Evolutionary conservation across 2,888 invertebrate genomes (phyloP).

Genomic region (Gortyna flavago): DNA sequence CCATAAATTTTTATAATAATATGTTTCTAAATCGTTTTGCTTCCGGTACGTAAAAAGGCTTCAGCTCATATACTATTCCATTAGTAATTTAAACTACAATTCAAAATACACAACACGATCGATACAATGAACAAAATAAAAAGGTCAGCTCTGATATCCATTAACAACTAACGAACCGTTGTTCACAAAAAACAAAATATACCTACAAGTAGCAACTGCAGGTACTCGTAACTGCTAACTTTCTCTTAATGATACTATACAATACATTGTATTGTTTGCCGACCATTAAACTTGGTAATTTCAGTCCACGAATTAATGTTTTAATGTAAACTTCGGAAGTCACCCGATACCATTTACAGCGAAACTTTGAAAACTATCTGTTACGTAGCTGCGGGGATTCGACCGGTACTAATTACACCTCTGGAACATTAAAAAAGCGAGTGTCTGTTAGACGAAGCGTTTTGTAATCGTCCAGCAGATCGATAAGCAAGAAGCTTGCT

Average conservation of each 20-base stretch:
- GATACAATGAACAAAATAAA: not conserved
- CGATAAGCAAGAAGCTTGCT: not conserved
- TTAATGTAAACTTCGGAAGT: constrained; percentile 55
- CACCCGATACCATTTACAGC: constrained; percentile 39
- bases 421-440: constrained; percentile 14
- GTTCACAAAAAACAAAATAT: not conserved
- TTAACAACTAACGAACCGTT: constrained; percentile 20
- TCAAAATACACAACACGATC: not conserved
- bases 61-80: not conserved
- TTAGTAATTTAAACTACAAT: not conserved
- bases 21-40: not conserved
- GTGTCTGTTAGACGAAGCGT: not conserved
- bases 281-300: constrained; percentile 49
- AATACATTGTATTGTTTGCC: constrained; percentile 39
- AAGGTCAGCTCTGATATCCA: constrained; percentile 10
- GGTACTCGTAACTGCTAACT: not conserved
- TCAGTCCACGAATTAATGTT: constrained; percentile 49
- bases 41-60: not conserved
- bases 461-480: constrained; percentile 3
- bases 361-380: constrained; percentile 43
- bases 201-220: not conserved
- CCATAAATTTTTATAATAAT: not conserved
- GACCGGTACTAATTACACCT: constrained; percentile 43
- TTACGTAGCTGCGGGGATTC: constrained; percentile 17
- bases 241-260: constrained; percentile 3